Base-by-base conservation (phyloP, 2,888 invertebrate species). In the Alsophila aescularia region DNA sequence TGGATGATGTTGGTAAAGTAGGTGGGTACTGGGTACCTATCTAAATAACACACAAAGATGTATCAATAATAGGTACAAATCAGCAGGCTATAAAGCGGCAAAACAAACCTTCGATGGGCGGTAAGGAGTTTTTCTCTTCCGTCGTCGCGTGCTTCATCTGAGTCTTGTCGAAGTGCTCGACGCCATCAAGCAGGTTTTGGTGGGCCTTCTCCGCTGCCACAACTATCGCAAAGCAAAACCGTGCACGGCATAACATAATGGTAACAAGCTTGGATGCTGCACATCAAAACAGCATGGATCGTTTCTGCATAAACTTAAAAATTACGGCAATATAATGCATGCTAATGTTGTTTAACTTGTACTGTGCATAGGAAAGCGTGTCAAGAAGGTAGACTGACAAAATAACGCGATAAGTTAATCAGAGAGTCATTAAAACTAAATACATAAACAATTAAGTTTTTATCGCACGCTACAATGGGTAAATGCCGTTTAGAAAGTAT, bases 81-180 rank as follows among this genome's bases (percentile, higher is more conserved):
- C 29, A n/a, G 29, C 24, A 24, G 62, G 56, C 57, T 39, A 53
- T 60, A 69, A 79, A 81, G 79, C 77, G 66, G 64, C 65, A 72
- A 73, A 75, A 78, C 70, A 80, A 92, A 95, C 95, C 94, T 94
- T 95, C 94, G 74, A 94, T 93, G 66, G 95, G 94, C 51, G 96
- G 96, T 75, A 96, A 92, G 40, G 93, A 88, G 72, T 95, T 95
- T 92, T 96, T 96, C 89, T 96, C 96, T 70, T 93, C 92, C 7
- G 96, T 96, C 58, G 93, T 93, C 2, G 95, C 93, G 78, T 95
- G 96, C 78, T 95, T 95, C 94, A 95, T 94, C 69, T 94, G 93
- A 41, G 92, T 87, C 90, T 94, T 94, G 90, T 95, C 94, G 76
- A 95, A 96, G 70, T 94, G 93, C 77, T 95, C 95, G 51, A 96